Percentiles rank a stretch among this genome's conserved stretches.
These are phyloP conservation scores for Bombylius major DNA, from an alignment of 2,888 invertebrate species.

Conservation along the genomic window DNA sequence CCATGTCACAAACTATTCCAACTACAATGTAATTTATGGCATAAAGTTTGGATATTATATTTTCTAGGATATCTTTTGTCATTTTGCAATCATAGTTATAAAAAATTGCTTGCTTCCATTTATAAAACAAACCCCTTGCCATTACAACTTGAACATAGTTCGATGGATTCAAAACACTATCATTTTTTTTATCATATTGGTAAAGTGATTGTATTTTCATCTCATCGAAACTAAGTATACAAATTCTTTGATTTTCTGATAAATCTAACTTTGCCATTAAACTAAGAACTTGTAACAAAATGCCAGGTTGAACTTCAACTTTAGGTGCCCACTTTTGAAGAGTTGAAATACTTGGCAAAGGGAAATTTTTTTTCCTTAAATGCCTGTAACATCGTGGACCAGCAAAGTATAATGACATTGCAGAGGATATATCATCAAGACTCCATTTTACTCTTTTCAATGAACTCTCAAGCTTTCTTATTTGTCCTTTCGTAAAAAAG, in stretches of 20 bases:
- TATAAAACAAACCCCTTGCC: slow-evolving; percentile 6
- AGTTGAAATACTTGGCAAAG: slow-evolving; percentile 8
- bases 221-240: slow-evolving; percentile 12
- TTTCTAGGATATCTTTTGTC: not conserved
- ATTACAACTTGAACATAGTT: slow-evolving; percentile 11
- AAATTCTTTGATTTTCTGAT: slow-evolving; percentile 6
- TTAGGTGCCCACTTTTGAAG: slow-evolving; percentile 10
- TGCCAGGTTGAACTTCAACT: slow-evolving; percentile 8
- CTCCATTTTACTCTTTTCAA: slow-evolving; percentile 7
- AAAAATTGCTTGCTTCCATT: slow-evolving; percentile 13
- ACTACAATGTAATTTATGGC: slow-evolving; percentile 5
- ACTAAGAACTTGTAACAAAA: slow-evolving; percentile 4
- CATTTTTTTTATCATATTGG: slow-evolving; percentile 5
- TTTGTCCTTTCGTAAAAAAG: slow-evolving; percentile 8
- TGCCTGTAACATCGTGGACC: slow-evolving; percentile 7
- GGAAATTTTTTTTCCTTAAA: slow-evolving; percentile 7
- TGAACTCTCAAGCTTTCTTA: slow-evolving; percentile 7
- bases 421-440: slow-evolving; percentile 8
- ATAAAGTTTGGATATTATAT: slow-evolving; percentile 1
- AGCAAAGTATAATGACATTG: slow-evolving; percentile 7
- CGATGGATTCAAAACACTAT: not conserved
- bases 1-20: too few relatives aligned
- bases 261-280: slow-evolving; percentile 4
- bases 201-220: slow-evolving; percentile 8
- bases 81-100: slow-evolving; percentile 10